Conservation (phyloP, 2,113 vertebrate species). For the Gambusia holbrooki region DNA sequence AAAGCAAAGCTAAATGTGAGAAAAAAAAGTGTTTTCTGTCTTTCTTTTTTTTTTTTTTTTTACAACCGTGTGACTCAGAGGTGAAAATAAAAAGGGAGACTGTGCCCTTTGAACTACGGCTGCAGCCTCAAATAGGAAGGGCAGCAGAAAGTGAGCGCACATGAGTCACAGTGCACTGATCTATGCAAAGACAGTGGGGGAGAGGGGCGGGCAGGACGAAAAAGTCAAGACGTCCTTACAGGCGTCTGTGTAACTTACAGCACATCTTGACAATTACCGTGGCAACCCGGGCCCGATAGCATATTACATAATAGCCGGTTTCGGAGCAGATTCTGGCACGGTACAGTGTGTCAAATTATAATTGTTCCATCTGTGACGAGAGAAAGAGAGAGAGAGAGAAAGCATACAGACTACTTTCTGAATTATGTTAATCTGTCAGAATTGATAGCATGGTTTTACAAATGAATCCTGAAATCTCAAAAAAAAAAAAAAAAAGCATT, state of each 20-base stretch:
- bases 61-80: slow-evolving; percentile 44
- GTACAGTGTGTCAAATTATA: slow-evolving; percentile 20
- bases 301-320: slow-evolving; percentile 30
- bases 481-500: not conserved
- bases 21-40: too few species aligned
- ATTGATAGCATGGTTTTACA: not conserved
- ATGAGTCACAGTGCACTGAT: slow-evolving; percentile 54
- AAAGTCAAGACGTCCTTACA: slow-evolving; percentile 34
- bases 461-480: slow-evolving; percentile 11
- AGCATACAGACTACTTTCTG: not conserved
- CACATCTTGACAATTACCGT: slow-evolving; percentile 43
- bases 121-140: slow-evolving; percentile 38
- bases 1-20: slow-evolving; percentile 19
- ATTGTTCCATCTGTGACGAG: slow-evolving; percentile 34
- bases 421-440: not conserved
- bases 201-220: not conserved
- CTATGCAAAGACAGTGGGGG: not conserved
- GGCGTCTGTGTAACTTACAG: slow-evolving; percentile 11
- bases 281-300: slow-evolving; percentile 41
- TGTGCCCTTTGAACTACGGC: slow-evolving; percentile 59
- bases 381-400: not conserved
- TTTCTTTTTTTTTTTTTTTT: not conserved
- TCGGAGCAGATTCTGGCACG: slow-evolving; percentile 52
- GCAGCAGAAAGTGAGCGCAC: slow-evolving; percentile 64
- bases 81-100: slow-evolving; percentile 24